Evolutionary conservation across 2,113 vertebrate species (phyloP).

Genomic region (Probosciger aterrimus): DNA sequence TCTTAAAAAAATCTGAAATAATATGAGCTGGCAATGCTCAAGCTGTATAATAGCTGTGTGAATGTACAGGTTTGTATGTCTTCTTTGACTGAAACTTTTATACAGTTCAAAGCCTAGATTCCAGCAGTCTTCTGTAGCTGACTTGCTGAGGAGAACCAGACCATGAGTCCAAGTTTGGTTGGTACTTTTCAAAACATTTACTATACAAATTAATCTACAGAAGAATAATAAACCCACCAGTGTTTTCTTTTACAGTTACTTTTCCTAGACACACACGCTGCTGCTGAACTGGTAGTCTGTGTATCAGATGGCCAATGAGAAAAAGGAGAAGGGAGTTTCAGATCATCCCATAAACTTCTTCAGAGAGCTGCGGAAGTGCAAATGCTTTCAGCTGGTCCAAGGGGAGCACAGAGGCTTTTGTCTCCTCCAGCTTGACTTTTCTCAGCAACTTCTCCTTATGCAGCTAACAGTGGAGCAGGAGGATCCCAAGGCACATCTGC

Average conservation of each 20-base stretch:
- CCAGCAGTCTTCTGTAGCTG: background rate
- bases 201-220: background rate
- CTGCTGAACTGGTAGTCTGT: background rate
- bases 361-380: background rate
- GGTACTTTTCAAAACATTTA: background rate
- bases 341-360: background rate
- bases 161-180: background rate
- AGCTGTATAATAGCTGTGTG: background rate
- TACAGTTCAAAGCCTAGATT: background rate
- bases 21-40: background rate
- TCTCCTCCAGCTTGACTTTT: background rate
- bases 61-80: background rate
- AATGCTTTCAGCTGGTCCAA: background rate
- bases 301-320: background rate
- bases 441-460: background rate
- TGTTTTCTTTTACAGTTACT: background rate
- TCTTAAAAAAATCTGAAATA: background rate
- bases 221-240: background rate
- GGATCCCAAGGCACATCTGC: background rate
- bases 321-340: background rate
- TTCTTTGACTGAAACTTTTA: background rate
- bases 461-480: background rate
- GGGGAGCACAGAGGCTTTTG: background rate
- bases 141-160: background rate
- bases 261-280: background rate